Percentiles rank a stretch among this genome's conserved stretches.
Conservation (phyloP, 2,888 invertebrate species). For the Steromphala cineraria region DNA sequence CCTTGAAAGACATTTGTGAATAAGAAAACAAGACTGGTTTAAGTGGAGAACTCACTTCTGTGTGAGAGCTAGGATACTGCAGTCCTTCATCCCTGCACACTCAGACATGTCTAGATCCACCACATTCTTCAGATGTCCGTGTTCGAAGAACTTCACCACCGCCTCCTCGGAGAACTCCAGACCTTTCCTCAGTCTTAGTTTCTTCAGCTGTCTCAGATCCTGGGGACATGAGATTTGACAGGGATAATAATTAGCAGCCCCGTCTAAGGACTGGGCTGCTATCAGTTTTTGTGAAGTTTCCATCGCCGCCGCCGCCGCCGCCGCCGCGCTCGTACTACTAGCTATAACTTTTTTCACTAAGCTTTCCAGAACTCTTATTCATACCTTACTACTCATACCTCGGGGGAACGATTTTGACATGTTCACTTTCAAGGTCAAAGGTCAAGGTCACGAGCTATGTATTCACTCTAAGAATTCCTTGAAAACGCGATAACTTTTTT, state of each 20-base stretch:
- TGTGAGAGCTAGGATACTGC: constrained; percentile 38
- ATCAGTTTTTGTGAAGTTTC: too few species aligned
- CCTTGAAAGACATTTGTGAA: neutral
- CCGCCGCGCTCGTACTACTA: too few species aligned
- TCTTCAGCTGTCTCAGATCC: constrained; percentile 31
- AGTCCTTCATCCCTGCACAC: constrained; percentile 28
- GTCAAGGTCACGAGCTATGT: too few species aligned
- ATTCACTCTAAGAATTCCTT: too few species aligned
- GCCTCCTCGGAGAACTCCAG: constrained; percentile 43
- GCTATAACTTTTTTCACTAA: too few species aligned
- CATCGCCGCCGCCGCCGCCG: too few species aligned
- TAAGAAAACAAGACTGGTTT: neutral
- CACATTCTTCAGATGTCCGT: constrained; percentile 52
- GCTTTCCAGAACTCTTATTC: too few species aligned
- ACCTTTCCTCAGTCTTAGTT: constrained; percentile 53
- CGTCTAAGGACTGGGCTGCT: too few species aligned
- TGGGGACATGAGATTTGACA: constrained; percentile 16
- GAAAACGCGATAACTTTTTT: too few species aligned
- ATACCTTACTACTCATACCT: too few species aligned
- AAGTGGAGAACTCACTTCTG: constrained; percentile 46
- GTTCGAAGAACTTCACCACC: constrained; percentile 42
- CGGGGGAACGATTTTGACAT: too few species aligned
- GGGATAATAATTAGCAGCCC: constrained; percentile 28
- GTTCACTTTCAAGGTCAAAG: too few species aligned
- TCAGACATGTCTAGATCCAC: constrained; percentile 43